Evolutionary conservation across 2,888 invertebrate species (phyloP), one percentile per base, ranked within the genome.

Genomic region (Halictus quadricinctus): DNA sequence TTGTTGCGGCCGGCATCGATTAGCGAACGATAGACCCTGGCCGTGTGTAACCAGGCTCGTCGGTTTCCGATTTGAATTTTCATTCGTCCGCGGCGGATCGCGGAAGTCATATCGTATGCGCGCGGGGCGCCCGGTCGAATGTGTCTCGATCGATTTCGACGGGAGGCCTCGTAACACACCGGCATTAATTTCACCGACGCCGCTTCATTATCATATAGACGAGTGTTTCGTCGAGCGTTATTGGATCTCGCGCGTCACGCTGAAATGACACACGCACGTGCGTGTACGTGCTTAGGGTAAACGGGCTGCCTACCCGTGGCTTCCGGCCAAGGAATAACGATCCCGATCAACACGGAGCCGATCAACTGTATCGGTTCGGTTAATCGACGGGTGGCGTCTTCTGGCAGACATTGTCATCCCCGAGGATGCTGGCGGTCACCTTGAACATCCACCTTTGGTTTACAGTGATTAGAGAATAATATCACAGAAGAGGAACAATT

Each of bases 141-240:
- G 88, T 88, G 87, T 90, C 88, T 81, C 89, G 90, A 90, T 88
- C 89, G 90, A 86, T 88, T 60, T 88, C 85, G 87, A 81, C 84
- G 87, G 88, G 84, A 90, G 87, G 86, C 80, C 85, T 81, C 77
- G 87, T 80, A 88, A 88, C 86, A 84, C 88, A 89, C 81, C 85
- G 83, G 88, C 90, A 92, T 93, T 93, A 93, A 93, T 93, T 93
- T 92, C 89, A 90, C 85, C 91, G 90, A 86, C 90, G 89, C 79
- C 78, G 89, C 90, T 91, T 92, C 91, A 93, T 93, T 93, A 93
- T 92, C 93, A 93, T 93, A 93, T 93, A 93, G 93, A 93, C 92
- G 93, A 93, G 93, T 92, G 92, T 93, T 93, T 93, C 89, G 92
- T 89, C 91, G 90, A 88, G 90, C 91, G 92, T 93, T 91, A 92